These are phyloP conservation scores for Xylocopa sonorina DNA, from an alignment of 1,140 invertebrate species.

Conservation along the genomic window DNA sequence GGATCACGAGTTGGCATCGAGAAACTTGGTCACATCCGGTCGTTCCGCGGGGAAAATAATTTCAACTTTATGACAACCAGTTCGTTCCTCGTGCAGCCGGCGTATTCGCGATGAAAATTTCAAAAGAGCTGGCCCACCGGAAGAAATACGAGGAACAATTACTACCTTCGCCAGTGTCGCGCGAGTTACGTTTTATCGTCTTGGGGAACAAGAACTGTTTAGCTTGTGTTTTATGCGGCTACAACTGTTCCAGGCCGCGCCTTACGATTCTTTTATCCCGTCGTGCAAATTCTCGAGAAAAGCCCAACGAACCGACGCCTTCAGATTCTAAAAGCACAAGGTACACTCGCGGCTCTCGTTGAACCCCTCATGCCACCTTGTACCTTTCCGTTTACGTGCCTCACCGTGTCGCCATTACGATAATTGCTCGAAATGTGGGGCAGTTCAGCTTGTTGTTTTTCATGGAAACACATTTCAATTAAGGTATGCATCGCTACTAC, in stretches of 20 bases:
- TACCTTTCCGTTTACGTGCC: neutral
- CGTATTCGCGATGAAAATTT: constrained; percentile 20
- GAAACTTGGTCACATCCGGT: neutral
- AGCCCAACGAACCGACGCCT: neutral
- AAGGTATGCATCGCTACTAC: too few relatives aligned
- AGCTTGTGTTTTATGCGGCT: constrained; percentile 29
- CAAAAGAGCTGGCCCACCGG: constrained; percentile 11
- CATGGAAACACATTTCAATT: neutral
- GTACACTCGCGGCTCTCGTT: neutral
- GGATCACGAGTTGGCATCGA: neutral
- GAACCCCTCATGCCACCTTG: neutral
- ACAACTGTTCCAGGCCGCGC: constrained; percentile 7
- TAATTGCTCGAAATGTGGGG: neutral
- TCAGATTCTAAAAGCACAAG: neutral
- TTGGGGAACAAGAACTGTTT: constrained; percentile 27
- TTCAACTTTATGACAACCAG: neutral
- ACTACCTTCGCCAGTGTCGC: constrained; percentile 23
- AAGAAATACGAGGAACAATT: constrained; percentile 38
- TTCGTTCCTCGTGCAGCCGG: neutral
- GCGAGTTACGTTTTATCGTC: constrained; percentile 42
- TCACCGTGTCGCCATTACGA: neutral
- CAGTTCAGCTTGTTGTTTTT: neutral
- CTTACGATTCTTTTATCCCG: constrained; percentile 37
- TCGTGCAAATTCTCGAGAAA: constrained; percentile 29
- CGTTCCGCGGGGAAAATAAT: constrained; percentile 8